phyloP scores from a whole-genome alignment of 2,888 invertebrate species.

The Omphaloscelis lunosa region DNA sequence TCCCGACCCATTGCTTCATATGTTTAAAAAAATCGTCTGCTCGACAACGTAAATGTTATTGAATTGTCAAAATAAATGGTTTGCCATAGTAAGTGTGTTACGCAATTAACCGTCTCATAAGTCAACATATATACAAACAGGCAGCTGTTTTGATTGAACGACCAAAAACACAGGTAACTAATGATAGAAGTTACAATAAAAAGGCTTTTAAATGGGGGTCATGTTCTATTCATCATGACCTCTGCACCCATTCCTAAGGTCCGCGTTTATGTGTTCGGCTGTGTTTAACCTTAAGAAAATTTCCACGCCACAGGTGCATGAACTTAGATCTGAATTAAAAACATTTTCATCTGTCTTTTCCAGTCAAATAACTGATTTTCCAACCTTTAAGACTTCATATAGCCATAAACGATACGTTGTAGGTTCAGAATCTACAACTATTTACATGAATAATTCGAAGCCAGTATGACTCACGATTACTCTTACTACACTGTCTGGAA shows the following conservation, averaged over 20 bases:
- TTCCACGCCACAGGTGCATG: background rate
- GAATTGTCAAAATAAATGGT: background rate
- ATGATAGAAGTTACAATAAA: too few relatives aligned
- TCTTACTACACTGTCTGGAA: constrained; percentile 37
- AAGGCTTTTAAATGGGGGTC: background rate
- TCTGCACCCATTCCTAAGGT: background rate
- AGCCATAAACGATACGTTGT: background rate
- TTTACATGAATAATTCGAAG: constrained; percentile 11
- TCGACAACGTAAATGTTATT: too few relatives aligned
- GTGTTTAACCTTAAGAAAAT: background rate
- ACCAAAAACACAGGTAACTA: background rate
- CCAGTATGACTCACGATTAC: constrained; percentile 47
- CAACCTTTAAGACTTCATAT: background rate
- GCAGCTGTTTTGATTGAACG: background rate
- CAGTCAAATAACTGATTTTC: background rate
- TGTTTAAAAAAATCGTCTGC: background rate
- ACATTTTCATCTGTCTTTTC: background rate
- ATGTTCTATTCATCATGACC: background rate
- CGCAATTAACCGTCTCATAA: background rate
- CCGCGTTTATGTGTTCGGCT: background rate
- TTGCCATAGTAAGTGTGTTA: background rate
- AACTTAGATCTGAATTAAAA: background rate
- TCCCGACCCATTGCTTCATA: background rate
- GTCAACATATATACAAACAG: background rate
- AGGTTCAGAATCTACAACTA: background rate